phyloP scores from a whole-genome alignment of 2,797 vertebrate genomes.

The Sebastes vulpes region DNA sequence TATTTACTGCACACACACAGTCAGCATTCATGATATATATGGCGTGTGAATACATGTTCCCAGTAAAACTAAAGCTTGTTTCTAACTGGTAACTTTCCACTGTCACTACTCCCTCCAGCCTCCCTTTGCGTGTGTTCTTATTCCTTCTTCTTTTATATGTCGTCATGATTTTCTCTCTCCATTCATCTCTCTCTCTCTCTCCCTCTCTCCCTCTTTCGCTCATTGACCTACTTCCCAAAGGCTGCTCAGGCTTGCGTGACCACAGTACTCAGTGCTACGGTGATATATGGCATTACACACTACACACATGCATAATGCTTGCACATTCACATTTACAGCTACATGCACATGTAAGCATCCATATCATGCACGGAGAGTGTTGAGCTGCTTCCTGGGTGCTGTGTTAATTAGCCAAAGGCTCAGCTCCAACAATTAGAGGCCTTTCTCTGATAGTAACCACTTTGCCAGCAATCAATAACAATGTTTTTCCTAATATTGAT shows the following conservation, averaged over 20 bases:
- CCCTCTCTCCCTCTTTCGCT: not conserved
- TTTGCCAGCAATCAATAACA: not conserved
- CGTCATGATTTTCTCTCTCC: not conserved
- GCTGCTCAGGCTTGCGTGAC: constrained; percentile 72
- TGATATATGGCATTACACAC: constrained; percentile 40
- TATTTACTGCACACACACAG: not conserved
- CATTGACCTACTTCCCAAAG: constrained; percentile 76
- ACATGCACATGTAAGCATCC: not conserved
- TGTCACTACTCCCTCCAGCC: not conserved
- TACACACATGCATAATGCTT: not conserved
- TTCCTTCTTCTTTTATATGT: not conserved
- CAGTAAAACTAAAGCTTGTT: constrained; percentile 4
- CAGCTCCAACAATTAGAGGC: not conserved
- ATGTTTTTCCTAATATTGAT: not conserved
- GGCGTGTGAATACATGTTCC: constrained; percentile 15
- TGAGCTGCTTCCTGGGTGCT: not conserved
- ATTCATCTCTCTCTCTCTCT: not conserved
- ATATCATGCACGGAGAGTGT: not conserved
- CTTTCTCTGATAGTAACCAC: not conserved
- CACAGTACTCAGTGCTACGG: constrained; percentile 29
- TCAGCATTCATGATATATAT: not conserved
- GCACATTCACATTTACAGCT: not conserved
- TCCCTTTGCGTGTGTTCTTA: not conserved
- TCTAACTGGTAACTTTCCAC: constrained; percentile 50
- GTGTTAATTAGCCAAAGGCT: not conserved